phyloP scores from a whole-genome alignment of 2,797 vertebrate genomes.

The Epinephelus awoara region DNA sequence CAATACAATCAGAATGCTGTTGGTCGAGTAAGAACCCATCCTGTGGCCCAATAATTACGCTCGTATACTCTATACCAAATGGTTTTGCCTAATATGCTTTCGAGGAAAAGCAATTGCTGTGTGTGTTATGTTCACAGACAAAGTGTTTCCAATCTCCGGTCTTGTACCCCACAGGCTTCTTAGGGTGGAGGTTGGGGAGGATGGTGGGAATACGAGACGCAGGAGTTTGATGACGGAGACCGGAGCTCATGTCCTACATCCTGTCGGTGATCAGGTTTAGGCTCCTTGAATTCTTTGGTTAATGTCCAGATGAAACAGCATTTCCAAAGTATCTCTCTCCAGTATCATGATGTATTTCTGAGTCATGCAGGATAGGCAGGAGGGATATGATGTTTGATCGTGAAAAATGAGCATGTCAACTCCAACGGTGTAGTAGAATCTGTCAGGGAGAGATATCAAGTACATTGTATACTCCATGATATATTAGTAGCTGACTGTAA shows the following conservation, averaged over 20 bases:
- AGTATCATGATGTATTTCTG: too few relatives aligned
- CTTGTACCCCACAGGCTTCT: not conserved
- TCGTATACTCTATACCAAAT: not conserved
- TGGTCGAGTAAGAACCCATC: not conserved
- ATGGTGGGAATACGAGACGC: not conserved
- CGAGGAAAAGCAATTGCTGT: not conserved
- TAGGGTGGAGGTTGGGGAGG: not conserved
- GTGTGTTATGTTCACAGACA: not conserved
- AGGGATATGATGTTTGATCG: too few relatives aligned
- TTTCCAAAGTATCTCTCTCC: too few relatives aligned
- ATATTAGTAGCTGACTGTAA: too few relatives aligned
- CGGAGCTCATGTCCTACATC: conserved; percentile 3
- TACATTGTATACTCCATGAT: too few relatives aligned
- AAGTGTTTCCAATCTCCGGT: not conserved
- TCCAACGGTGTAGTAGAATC: too few relatives aligned
- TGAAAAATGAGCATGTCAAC: too few relatives aligned
- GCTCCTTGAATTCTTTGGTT: not conserved
- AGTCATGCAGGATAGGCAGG: too few relatives aligned
- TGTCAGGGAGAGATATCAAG: too few relatives aligned
- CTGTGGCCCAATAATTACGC: not conserved
- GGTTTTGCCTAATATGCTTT: not conserved
- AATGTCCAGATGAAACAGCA: too few relatives aligned
- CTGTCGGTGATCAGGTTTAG: not conserved
- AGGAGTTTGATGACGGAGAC: too few relatives aligned
- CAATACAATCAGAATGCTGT: not conserved